These are phyloP conservation scores for Sula dactylatra DNA, from an alignment of 2,113 vertebrate genomes.

Conservation along the genomic window DNA sequence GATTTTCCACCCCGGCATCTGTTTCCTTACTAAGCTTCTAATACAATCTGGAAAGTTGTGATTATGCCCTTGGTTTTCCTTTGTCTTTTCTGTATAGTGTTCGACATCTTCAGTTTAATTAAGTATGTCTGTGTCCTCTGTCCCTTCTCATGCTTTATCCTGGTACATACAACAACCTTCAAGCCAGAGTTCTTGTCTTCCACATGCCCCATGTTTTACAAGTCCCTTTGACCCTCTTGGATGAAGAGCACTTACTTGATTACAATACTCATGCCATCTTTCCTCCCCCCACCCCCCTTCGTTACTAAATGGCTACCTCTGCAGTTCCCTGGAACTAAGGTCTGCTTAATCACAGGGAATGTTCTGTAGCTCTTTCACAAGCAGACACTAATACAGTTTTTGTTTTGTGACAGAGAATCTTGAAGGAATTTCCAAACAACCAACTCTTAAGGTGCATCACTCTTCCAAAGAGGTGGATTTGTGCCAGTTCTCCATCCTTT, in stretches of 20 bases:
- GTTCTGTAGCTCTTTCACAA: background rate
- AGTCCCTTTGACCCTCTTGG: background rate
- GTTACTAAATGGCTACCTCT: background rate
- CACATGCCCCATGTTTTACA: background rate
- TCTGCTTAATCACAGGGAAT: background rate
- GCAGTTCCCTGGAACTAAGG: background rate
- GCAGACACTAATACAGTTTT: background rate
- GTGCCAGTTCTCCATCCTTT: background rate
- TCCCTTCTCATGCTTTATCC: background rate
- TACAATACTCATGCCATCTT: background rate
- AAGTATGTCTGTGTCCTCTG: background rate
- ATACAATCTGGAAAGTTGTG: background rate
- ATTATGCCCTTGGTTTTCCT: background rate
- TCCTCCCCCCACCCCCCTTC: accelerated
- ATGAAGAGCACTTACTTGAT: background rate
- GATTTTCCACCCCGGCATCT: background rate
- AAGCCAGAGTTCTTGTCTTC: background rate
- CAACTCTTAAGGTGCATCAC: background rate
- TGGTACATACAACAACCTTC: background rate
- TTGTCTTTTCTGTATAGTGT: background rate
- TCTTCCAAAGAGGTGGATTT: background rate
- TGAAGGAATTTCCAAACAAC: background rate
- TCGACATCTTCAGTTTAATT: background rate
- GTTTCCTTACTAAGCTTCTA: background rate
- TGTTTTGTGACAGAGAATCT: background rate